Evolutionary conservation across 1,140 invertebrate species (phyloP).

Genomic region (Leptopilina clavipes): DNA sequence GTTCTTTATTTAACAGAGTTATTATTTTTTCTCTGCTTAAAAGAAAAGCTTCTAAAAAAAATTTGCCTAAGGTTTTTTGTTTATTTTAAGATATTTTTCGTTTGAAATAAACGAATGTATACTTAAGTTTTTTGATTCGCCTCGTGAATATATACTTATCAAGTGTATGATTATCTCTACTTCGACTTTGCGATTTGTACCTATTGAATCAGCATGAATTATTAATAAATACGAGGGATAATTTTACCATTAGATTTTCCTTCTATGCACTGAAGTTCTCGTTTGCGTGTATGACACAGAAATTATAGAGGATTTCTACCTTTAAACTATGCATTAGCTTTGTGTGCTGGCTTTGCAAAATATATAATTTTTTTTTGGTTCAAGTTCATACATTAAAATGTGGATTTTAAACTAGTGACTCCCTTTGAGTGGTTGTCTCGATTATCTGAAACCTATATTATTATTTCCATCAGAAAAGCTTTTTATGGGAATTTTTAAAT

Average conservation of each 20-base stretch:
- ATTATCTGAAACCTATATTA: too few relatives aligned
- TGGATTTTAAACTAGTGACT: too few relatives aligned
- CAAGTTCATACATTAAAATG: too few relatives aligned
- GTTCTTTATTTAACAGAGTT: too few relatives aligned
- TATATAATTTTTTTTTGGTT: too few relatives aligned
- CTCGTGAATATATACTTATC: not conserved
- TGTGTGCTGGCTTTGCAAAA: too few relatives aligned
- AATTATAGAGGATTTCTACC: not conserved
- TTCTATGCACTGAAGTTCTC: not conserved
- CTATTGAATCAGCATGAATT: conserved; percentile 5
- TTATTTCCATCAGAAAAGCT: too few relatives aligned
- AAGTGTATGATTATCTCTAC: conserved; percentile 5
- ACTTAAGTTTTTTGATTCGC: not conserved
- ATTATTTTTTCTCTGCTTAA: too few relatives aligned
- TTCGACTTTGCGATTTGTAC: not conserved
- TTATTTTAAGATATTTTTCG: not conserved
- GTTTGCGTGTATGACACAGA: not conserved
- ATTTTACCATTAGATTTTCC: not conserved
- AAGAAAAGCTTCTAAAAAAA: too few relatives aligned
- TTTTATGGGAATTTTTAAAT: too few relatives aligned
- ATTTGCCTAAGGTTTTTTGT: too few relatives aligned
- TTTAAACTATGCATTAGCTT: not conserved
- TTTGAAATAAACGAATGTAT: not conserved
- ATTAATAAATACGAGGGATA: not conserved
- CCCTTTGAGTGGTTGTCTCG: too few relatives aligned